These are phyloP conservation scores for Diploscapter pachys DNA, from an alignment of 1,140 invertebrate species.

Conservation along the genomic window DNA sequence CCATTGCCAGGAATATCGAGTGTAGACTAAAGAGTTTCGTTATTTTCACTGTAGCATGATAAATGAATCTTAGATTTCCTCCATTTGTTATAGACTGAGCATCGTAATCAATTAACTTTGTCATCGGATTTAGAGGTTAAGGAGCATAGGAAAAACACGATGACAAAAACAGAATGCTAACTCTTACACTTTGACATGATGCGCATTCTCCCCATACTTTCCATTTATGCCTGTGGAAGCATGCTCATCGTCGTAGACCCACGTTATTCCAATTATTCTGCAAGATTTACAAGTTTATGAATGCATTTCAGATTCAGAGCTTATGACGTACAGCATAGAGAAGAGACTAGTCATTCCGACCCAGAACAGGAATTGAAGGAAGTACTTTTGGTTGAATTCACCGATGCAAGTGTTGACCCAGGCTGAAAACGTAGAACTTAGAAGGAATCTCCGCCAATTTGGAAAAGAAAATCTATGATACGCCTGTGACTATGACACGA, in stretches of 20 bases:
- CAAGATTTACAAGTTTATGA: slow-evolving; percentile 2
- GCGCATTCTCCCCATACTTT: slow-evolving; percentile 71
- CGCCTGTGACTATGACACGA: background rate
- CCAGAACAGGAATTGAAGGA: slow-evolving; percentile 81
- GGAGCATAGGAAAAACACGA: background rate
- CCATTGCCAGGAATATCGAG: slow-evolving; percentile 77
- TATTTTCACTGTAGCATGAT: background rate
- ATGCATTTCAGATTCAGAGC: slow-evolving; percentile 1
- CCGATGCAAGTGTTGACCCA: slow-evolving; percentile 92
- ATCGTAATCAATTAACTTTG: too few species aligned
- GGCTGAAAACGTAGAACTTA: slow-evolving; percentile 28
- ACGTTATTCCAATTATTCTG: slow-evolving; percentile 48
- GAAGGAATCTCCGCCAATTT: background rate
- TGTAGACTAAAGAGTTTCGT: slow-evolving; percentile 70
- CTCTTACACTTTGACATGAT: slow-evolving; percentile 51
- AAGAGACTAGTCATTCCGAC: slow-evolving; percentile 61
- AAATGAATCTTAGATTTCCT: too few species aligned
- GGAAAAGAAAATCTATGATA: background rate
- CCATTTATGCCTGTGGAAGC: slow-evolving; percentile 68
- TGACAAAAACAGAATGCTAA: slow-evolving; percentile 9
- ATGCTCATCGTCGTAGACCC: slow-evolving; percentile 59
- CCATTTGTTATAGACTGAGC: too few species aligned
- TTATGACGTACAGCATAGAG: slow-evolving; percentile 43
- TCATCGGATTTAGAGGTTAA: too few species aligned
- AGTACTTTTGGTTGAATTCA: slow-evolving; percentile 87